A percentile compares a stretch with the other conserved stretches of the same genome.
Evolutionary conservation across 2,113 vertebrate genomes (phyloP).

Genomic region (Panthera uncia): DNA sequence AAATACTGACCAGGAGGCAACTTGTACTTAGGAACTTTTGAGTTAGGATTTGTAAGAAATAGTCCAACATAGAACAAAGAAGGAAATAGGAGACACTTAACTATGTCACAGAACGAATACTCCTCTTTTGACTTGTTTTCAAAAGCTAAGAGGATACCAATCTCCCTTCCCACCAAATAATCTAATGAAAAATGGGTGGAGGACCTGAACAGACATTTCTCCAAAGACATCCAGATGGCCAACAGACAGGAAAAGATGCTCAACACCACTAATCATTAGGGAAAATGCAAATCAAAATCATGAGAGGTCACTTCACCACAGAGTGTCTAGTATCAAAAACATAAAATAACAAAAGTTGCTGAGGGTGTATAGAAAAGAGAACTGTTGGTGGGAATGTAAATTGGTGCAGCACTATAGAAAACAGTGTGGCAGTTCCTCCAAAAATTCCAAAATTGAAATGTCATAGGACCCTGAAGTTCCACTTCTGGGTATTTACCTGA

Average conservation of each 20-base stretch:
- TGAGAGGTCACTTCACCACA: not conserved
- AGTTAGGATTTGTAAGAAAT: not conserved
- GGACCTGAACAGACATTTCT: not conserved
- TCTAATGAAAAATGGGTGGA: not conserved
- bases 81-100: not conserved
- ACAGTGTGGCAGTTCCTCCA: not conserved
- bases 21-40: not conserved
- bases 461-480: not conserved
- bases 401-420: not conserved
- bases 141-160: not conserved
- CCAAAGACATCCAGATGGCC: not conserved
- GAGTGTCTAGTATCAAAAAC: not conserved
- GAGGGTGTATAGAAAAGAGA: not conserved
- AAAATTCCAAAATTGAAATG: not conserved
- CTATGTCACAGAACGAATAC: not conserved
- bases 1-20: not conserved
- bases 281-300: not conserved
- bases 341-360: too few relatives aligned
- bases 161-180: not conserved
- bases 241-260: not conserved
- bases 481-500: not conserved
- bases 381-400: not conserved
- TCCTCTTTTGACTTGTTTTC: not conserved
- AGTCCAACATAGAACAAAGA: not conserved
- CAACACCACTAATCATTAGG: not conserved